Base-by-base conservation (phyloP, 1,140 invertebrate genomes). In the Plectus sambesii region DNA sequence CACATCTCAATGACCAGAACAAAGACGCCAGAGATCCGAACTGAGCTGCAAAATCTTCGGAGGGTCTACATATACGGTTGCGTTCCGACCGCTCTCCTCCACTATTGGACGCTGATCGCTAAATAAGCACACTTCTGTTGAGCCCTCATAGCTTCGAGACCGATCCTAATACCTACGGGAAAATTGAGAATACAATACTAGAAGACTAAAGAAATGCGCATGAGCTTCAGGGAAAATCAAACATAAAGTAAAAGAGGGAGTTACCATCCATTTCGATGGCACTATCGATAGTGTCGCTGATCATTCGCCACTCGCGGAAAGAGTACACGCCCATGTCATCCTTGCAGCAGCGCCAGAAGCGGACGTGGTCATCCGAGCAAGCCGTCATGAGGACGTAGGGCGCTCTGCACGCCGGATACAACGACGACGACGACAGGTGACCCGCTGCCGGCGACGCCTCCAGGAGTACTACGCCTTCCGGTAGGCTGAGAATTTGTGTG, bases 341-440 rank as follows among this genome's bases (percentile, higher is more conserved):
- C 22, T 33, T 33, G 6, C 46, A 36, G 36, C 69, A 64, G 45
- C 47, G 51, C 53, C 61, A 75, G 6, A 68, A 78, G 65, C 75
- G 72, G 8, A 83, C 74, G 17, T 82, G 78, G 49, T 83, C 85
- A 66, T 92, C 87, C 24, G 84, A 84, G 61, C 86, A 92, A 15
- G 89, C 88, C 1, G 89, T 94, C 0, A 87, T 82, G 39, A 97
- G 77, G 39, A 90, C 84, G 64, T 96, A 98, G 0, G 92, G 90
- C 0, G 92, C 88, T 68, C 90, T 83, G 72, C 90, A 97, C 35
- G 89, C 89, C 17, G 92, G 89, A 74, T 97, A 97, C 62, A 98
- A 92, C 27, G 87, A 92, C 1, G 90, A 87, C n/a, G 89, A 94
- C 68, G 88, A 90, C 20, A 96, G 73, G 73, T 98, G 90, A 1